A percentile compares a stretch with the other conserved stretches of the same genome.
Evolutionary conservation across 2,113 vertebrate species (phyloP).

Genomic region (Tupaia tana): DNA sequence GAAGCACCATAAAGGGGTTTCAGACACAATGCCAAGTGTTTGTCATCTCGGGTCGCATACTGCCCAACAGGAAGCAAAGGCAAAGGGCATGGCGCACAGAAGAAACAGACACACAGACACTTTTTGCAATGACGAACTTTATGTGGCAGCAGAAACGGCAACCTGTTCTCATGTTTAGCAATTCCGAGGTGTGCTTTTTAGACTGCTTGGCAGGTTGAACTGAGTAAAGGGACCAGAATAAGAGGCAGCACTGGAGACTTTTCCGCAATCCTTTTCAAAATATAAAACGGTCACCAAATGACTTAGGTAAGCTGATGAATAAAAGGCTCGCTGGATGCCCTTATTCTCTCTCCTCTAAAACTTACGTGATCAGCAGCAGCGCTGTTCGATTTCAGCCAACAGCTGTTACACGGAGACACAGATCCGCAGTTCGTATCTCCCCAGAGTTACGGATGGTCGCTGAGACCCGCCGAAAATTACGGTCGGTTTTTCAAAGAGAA

Average conservation of each 20-base stretch:
- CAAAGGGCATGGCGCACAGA: conserved; percentile 57
- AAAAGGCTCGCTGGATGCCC: not conserved
- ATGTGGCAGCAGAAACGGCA: conserved; percentile 70
- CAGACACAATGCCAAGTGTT: not conserved
- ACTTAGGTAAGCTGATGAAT: conserved; percentile 36
- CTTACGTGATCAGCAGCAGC: conserved; percentile 72
- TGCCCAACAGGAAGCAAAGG: conserved; percentile 53
- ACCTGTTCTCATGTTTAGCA: conserved; percentile 73
- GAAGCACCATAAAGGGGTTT: conserved; percentile 30
- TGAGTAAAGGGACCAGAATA: conserved; percentile 54
- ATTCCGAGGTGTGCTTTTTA: conserved; percentile 56
- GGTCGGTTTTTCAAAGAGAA: conserved; percentile 49
- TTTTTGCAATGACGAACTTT: conserved; percentile 74
- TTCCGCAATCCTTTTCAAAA: conserved; percentile 65
- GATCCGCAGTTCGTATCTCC: conserved; percentile 70
- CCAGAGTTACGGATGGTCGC: conserved; percentile 45
- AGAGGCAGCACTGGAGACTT: conserved; percentile 37
- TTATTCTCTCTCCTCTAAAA: conserved; percentile 60
- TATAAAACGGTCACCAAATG: conserved; percentile 61
- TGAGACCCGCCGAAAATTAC: conserved; percentile 61
- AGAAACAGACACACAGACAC: conserved; percentile 70
- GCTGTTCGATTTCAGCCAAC: conserved; percentile 71
- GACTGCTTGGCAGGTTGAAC: conserved; percentile 43
- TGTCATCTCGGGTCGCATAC: conserved; percentile 23
- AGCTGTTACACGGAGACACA: conserved; percentile 66